Base-by-base conservation (phyloP, 2,113 vertebrate genomes). In the Paramisgurnus dabryanus region DNA sequence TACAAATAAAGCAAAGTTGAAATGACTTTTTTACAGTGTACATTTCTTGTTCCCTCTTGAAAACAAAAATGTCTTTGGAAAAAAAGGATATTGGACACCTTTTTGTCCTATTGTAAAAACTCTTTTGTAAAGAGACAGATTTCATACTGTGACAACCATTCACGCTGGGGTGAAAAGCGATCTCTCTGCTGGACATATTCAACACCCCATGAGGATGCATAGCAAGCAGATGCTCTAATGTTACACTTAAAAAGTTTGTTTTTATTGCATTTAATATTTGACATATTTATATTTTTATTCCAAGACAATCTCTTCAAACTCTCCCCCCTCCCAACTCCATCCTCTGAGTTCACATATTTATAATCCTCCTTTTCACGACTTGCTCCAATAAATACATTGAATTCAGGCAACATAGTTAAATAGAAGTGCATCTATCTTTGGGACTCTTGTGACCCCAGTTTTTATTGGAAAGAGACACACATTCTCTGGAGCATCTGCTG, bases 381-480 rank as follows among this genome's bases (percentile, higher is more conserved):
- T 27, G 6, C 40, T 47, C 11, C 12, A 43, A 57, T 39, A 22
- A 57, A 66, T 45, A 64, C 18, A 65, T 66, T 27, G 22, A 67
- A n/a, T 75, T 22, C 47, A 71, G 18, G 47, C 18, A 71, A 63
- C 34, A 34, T 34, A 3, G 27, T 34, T 27, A 15, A 27, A 22
- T 49, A 18, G 15, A 13, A 83, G 65, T 78, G 74, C 69, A 80
- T 77, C 83, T 85, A 83, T 83, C 65, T 78, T 83, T 73, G 71
- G 45, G 76, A 18, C 72, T 80, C 78, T 83, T 79, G 49, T 58
- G 83, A 82, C 77, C 63, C 5, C 11, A n/a, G 43, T 22, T 72
- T 78, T 81, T 34, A 72, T 70, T 55, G 47, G 60, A 63, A 72
- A 49, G n/a, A 78, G 74, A 74, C 41, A n/a, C 43, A 69, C 34